Base-by-base conservation (phyloP, 2,888 invertebrate species). In the Drosophila monieri region DNA sequence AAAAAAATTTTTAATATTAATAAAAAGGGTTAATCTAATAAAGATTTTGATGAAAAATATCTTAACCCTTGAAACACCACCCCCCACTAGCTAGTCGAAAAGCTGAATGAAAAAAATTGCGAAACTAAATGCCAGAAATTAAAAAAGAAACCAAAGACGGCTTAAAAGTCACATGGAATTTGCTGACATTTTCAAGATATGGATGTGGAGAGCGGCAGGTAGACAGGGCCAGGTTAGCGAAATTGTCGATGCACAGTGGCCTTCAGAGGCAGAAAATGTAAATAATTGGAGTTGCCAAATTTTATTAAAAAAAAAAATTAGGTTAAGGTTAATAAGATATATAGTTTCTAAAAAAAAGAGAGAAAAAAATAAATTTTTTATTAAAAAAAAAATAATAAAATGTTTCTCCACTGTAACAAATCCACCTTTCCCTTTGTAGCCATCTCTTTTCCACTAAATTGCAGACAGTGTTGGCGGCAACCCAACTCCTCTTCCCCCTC, bases 181-280 rank as follows among this genome's bases (percentile, higher is more conserved):
- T 85, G 88, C 81, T 83, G 85, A 87, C 74, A 81, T 74, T 66
- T 64, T 74, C 88, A 81, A 85, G 71, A 65, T 74, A 65, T 32
- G 37, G 71, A 48, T 23, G 4, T 23, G 21, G 21, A 23, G 30
- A 8, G 25, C 46, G 48, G 8, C 64, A 76, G 77, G 74, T 65
- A 85, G 73, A 37, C 64, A 65, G 52, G 43, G 73, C 39, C 64
- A 65, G 52, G 41, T 27, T 23, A 18, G 43, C 48, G 10, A 59
- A 47, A 61, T 44, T 52, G 10, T 8, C 25, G n/a, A 4, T n/a
- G 67, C 56, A 67, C 65, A 41, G 32, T 65, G 64, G 66, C n/a
- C 44, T 18, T 3, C 6, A 27, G 10, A 6, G 2, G 3, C 12
- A 23, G 21, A 23, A 23, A 23, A 23, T 4, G 0, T 4, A 23